Conservation (phyloP, 2,113 vertebrate genomes). For the Chloropsis cyanopogon region DNA sequence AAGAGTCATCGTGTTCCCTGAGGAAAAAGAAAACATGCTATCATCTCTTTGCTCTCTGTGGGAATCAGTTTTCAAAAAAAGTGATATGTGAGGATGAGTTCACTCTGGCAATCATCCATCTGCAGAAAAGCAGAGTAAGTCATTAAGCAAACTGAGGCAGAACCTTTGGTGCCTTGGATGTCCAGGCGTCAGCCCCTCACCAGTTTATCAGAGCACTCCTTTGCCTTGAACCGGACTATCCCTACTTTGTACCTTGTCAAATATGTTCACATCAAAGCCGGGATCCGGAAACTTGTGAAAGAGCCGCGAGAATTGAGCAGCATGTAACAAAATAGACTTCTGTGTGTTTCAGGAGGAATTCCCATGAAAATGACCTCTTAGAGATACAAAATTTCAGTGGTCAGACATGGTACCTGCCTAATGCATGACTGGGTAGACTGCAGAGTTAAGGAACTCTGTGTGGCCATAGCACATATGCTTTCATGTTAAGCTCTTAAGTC, state of each 20-base stretch:
- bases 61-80: conserved; percentile 15
- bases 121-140: not conserved
- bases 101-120: not conserved
- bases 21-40: not conserved
- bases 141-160: not conserved
- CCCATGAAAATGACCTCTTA: not conserved
- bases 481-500: not conserved
- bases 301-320: not conserved
- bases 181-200: not conserved
- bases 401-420: not conserved
- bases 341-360: not conserved
- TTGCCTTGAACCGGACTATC: not conserved
- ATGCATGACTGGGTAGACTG: not conserved
- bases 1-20: not conserved
- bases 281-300: not conserved
- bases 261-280: not conserved
- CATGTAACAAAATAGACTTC: not conserved
- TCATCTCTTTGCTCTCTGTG: conserved; percentile 17
- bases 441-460: not conserved
- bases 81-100: not conserved
- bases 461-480: not conserved
- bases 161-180: not conserved
- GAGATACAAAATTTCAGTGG: not conserved
- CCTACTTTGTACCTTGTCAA: not conserved
- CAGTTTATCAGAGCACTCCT: not conserved